These are phyloP conservation scores for Podarcis raffonei DNA, from an alignment of 2,113 vertebrate genomes.

Conservation along the genomic window DNA sequence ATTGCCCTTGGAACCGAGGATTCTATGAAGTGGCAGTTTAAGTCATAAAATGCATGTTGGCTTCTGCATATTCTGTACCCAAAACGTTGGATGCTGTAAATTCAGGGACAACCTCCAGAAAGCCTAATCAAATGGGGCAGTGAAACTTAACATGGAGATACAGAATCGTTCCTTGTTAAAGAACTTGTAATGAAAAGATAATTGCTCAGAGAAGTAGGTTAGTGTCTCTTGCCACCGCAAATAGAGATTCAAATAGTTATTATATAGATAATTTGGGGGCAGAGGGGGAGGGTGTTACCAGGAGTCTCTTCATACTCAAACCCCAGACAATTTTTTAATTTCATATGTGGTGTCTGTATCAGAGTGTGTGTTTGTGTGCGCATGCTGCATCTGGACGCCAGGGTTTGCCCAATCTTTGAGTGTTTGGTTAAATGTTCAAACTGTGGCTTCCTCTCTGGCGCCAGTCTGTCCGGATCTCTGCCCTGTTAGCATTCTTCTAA, in stretches of 20 bases:
- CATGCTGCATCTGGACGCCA: conserved; percentile 91
- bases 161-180: conserved; percentile 67
- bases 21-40: not conserved
- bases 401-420: conserved; percentile 91
- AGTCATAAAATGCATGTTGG: not conserved
- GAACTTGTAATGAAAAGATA: conserved; percentile 83
- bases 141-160: conserved; percentile 36
- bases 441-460: conserved; percentile 97
- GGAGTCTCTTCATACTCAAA: conserved; percentile 60
- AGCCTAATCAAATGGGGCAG: conserved; percentile 27
- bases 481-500: conserved; percentile 92
- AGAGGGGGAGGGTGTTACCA: not conserved
- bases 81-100: conserved; percentile 26
- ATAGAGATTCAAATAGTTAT: conserved; percentile 83
- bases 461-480: conserved; percentile 96
- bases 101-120: conserved; percentile 43
- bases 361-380: conserved; percentile 45
- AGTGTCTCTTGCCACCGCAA: conserved; percentile 82
- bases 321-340: conserved; percentile 57
- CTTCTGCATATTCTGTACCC: not conserved
- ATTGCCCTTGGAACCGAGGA: not conserved
- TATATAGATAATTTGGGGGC: conserved; percentile 70
- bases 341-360: conserved; percentile 46
- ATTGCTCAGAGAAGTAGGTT: conserved; percentile 85
- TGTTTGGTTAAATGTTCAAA: conserved; percentile 98